Evolutionary conservation across 2,888 invertebrate species (phyloP).

Genomic region (Lasius fuliginosus): DNA sequence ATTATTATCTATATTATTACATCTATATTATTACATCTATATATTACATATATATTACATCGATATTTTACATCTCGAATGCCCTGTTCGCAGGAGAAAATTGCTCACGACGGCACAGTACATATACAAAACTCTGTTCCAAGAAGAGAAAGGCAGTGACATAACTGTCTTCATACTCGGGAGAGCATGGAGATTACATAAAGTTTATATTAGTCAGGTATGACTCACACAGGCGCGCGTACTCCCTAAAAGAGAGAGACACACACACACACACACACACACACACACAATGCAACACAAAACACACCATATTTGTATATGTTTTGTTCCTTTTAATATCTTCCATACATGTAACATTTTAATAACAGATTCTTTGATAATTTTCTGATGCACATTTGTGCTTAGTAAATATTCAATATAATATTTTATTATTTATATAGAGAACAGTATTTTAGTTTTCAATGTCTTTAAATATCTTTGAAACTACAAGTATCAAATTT

Average conservation of each 20-base stretch:
- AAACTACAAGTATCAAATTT: neutral
- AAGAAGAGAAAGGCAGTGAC: slow-evolving; percentile 92
- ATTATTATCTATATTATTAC: too few relatives aligned
- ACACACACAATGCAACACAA: neutral
- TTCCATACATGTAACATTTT: neutral
- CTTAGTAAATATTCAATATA: neutral
- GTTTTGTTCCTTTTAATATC: neutral
- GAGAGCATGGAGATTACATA: slow-evolving; percentile 92
- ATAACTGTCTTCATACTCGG: slow-evolving; percentile 91
- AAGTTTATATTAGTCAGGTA: slow-evolving; percentile 92
- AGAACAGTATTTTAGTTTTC: neutral
- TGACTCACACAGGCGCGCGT: slow-evolving; percentile 21
- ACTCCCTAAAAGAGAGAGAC: neutral
- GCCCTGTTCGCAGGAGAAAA: slow-evolving; percentile 87
- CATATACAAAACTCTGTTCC: slow-evolving; percentile 92
- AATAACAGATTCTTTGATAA: neutral
- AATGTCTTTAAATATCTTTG: neutral
- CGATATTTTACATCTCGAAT: neutral
- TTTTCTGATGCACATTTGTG: neutral
- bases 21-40: too few relatives aligned
- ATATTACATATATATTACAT: neutral
- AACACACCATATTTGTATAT: neutral
- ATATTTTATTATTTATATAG: neutral
- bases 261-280: neutral
- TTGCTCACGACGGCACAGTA: slow-evolving; percentile 92